Percentiles rank a stretch among this genome's conserved stretches.
Evolutionary conservation across 2,888 invertebrate species (phyloP).

Genomic region (Caenorhabditis panamensis): DNA sequence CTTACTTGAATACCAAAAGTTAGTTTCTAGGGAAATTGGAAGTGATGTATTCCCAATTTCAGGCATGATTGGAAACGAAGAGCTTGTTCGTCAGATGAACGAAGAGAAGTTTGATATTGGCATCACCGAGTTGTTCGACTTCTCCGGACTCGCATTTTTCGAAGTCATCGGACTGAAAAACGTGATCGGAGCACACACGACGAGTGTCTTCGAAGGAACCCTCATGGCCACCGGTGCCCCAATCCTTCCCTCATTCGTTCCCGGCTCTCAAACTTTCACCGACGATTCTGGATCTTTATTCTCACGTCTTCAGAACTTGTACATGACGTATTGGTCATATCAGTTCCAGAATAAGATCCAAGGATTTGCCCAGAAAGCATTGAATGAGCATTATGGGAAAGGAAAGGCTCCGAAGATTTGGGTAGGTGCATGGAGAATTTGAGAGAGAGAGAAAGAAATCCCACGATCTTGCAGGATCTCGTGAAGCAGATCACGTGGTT

Average conservation of each 20-base stretch:
- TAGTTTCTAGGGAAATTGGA: too few relatives aligned
- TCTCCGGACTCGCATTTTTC: constrained; percentile 60
- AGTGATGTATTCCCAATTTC: too few relatives aligned
- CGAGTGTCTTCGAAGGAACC: constrained; percentile 63
- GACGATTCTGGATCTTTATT: constrained; percentile 58
- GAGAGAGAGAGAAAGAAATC: not conserved
- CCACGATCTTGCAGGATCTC: constrained; percentile 53
- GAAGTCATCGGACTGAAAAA: constrained; percentile 59
- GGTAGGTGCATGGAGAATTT: constrained; percentile 7
- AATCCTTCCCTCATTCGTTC: constrained; percentile 63
- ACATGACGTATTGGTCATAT: constrained; percentile 58
- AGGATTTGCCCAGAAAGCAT: constrained; percentile 48
- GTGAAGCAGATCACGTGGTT: constrained; percentile 61
- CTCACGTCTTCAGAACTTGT: constrained; percentile 51
- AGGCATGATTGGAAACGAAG: constrained; percentile 47
- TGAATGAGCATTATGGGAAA: constrained; percentile 54
- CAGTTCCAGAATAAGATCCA: constrained; percentile 56
- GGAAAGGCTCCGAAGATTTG: constrained; percentile 45
- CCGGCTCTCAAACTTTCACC: constrained; percentile 61
- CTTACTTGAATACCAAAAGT: constrained; percentile 56
- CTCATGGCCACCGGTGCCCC: constrained; percentile 61
- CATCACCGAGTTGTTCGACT: constrained; percentile 64
- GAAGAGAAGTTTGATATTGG: constrained; percentile 62
- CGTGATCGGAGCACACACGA: constrained; percentile 63
- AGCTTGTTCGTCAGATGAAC: constrained; percentile 46